Conservation (phyloP, 2,113 vertebrate species). For the rabbit (Oryctolagus cuniculus) region DNA sequence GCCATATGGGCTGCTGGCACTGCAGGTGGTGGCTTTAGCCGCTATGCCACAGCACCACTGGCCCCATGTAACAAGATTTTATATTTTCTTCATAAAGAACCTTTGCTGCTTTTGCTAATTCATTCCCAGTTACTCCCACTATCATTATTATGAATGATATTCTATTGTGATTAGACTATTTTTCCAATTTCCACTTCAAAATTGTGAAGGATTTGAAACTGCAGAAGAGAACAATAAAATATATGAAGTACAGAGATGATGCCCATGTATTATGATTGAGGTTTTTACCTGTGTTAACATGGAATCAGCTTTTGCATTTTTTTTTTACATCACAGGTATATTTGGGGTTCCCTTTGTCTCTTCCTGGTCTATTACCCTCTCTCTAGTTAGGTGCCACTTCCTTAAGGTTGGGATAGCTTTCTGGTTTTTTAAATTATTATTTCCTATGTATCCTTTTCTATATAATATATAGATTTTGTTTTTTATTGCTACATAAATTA, state of each 20-base stretch:
- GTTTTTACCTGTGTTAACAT: neutral
- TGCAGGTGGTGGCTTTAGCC: too few relatives aligned
- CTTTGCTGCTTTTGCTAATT: too few relatives aligned
- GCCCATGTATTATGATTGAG: neutral
- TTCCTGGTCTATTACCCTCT: neutral
- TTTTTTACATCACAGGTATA: neutral
- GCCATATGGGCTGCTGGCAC: too few relatives aligned
- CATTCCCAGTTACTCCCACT: too few relatives aligned
- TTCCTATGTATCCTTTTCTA: neutral
- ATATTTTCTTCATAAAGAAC: too few relatives aligned
- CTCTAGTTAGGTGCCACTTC: neutral
- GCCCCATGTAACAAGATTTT: too few relatives aligned
- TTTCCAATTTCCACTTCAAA: too few relatives aligned
- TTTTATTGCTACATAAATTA: neutral
- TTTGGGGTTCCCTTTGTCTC: neutral
- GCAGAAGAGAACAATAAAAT: neutral
- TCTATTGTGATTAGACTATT: too few relatives aligned
- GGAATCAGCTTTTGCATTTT: neutral
- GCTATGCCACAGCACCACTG: too few relatives aligned
- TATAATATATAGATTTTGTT: neutral
- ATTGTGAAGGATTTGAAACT: neutral
- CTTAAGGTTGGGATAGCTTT: neutral
- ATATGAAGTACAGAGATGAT: neutral
- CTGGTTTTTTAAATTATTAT: neutral
- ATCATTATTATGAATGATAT: too few relatives aligned